A percentile compares a stretch with the other conserved stretches of the same genome.
phyloP scores from a whole-genome alignment of 2,888 invertebrate genomes.

The Nudaria mundana region DNA sequence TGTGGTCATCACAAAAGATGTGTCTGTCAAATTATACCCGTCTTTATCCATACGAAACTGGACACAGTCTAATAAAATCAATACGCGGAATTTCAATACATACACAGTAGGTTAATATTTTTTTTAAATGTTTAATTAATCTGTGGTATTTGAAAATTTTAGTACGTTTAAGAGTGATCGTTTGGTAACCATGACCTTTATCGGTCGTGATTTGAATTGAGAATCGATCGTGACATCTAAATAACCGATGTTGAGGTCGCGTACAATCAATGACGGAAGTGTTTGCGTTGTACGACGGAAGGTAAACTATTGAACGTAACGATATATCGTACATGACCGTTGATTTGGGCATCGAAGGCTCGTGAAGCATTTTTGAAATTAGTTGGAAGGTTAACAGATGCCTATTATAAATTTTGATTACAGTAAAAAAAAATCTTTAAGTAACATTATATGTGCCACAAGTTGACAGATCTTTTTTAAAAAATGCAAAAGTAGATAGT shows the following conservation, averaged over 20 bases:
- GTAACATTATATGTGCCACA: too few relatives aligned
- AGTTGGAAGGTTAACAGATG: slow-evolving; percentile 28
- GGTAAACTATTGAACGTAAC: slow-evolving; percentile 49
- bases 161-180: slow-evolving; percentile 42
- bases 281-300: slow-evolving; percentile 55
- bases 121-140: slow-evolving; percentile 12
- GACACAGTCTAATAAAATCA: slow-evolving; percentile 34
- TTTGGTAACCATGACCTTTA: slow-evolving; percentile 74
- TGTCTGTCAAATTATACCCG: slow-evolving; percentile 52
- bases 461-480: too few relatives aligned
- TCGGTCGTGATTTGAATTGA: slow-evolving; percentile 58
- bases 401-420: too few relatives aligned
- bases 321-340: slow-evolving; percentile 39
- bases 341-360: slow-evolving; percentile 42
- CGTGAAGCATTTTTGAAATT: slow-evolving; percentile 26
- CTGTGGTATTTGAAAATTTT: slow-evolving; percentile 20
- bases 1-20: slow-evolving; percentile 60
- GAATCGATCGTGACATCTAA: slow-evolving; percentile 74
- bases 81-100: slow-evolving; percentile 8
- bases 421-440: too few relatives aligned
- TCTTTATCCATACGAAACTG: slow-evolving; percentile 43
- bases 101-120: slow-evolving; percentile 2
- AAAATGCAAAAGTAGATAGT: too few relatives aligned
- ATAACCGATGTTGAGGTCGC: slow-evolving; percentile 65
- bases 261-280: slow-evolving; percentile 74